Base-by-base conservation (phyloP, 2,888 invertebrate species). In the Flexamia atlantica region DNA sequence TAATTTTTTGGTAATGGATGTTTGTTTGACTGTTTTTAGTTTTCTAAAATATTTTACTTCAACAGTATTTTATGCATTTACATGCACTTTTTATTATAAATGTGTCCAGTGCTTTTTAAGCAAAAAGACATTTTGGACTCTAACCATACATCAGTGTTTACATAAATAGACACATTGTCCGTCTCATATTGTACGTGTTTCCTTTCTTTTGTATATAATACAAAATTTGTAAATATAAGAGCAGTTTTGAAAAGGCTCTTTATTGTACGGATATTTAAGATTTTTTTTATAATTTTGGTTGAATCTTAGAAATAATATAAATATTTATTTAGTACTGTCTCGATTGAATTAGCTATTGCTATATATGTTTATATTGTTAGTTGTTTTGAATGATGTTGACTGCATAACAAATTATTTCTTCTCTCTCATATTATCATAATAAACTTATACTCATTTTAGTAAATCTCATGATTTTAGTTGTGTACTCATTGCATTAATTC, bases 161-260 rank as follows among this genome's bases (percentile, higher is more conserved):
- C 50, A 46, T 23, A 17, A 72, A 25, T 76, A 76, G 76, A 76
- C 76, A 76, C 42, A 76, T 4, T 76, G 76, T 76, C 76, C 76
- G 28, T 76, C 50, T 76, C 40, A 70, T 23, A 20, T 23, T 46
- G n/a, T 40, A 23, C 23, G 46, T 76, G 50, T 76, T 76, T 76
- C 42, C 76, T 76, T 79, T 50, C 53, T 57, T 79, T 17, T 79
- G 79, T 79, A 79, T 32, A 79, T 79, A 79, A 53, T 14, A 28
- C 12, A 79, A 53, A 50, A 76, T 50, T 79, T 79, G 79, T 79
- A 79, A 57, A 79, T 79, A 79, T 32, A 53, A 53, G 79, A 79
- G 79, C 79, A 20, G 50, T 53, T 79, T 76, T 76, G 3, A 79
- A 79, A 79, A 36, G 25, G 79, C 79, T 79, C 79, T 79, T 74